Percentiles rank a stretch among this genome's conserved stretches.
phyloP scores from a whole-genome alignment of 2,797 vertebrate genomes.

The Apodemus agrarius region DNA sequence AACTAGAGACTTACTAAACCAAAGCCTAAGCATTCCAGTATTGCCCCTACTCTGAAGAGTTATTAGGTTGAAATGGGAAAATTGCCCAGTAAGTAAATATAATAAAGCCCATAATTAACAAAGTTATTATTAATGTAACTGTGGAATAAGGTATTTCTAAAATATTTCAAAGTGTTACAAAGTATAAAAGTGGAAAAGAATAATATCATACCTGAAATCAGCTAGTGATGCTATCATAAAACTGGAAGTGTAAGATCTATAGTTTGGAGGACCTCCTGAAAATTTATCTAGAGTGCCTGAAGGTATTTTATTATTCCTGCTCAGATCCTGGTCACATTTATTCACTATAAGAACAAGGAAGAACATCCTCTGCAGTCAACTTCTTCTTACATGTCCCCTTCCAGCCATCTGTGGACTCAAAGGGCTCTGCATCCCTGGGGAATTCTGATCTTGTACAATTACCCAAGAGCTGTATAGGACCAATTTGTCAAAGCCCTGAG shows the following conservation, averaged over 20 bases:
- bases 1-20: neutral
- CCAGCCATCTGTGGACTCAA: neutral
- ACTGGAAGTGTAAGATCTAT: neutral
- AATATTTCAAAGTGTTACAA: neutral
- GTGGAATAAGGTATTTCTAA: neutral
- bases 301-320: neutral
- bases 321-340: neutral
- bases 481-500: neutral
- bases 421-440: neutral
- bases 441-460: neutral
- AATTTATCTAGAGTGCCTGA: neutral
- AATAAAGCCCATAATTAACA: neutral
- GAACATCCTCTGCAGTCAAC: neutral
- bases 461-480: neutral
- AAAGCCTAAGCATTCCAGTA: neutral
- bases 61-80: neutral
- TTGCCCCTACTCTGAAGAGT: neutral
- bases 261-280: neutral
- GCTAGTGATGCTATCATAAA: neutral
- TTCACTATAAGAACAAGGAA: neutral
- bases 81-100: neutral
- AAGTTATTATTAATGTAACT: neutral
- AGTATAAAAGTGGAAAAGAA: neutral
- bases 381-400: neutral
- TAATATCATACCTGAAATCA: constrained; percentile 3